Evolutionary conservation across 2,113 vertebrate species (phyloP), one percentile per base, ranked within the genome.

Genomic region (Dicerorhinus sumatrensis): DNA sequence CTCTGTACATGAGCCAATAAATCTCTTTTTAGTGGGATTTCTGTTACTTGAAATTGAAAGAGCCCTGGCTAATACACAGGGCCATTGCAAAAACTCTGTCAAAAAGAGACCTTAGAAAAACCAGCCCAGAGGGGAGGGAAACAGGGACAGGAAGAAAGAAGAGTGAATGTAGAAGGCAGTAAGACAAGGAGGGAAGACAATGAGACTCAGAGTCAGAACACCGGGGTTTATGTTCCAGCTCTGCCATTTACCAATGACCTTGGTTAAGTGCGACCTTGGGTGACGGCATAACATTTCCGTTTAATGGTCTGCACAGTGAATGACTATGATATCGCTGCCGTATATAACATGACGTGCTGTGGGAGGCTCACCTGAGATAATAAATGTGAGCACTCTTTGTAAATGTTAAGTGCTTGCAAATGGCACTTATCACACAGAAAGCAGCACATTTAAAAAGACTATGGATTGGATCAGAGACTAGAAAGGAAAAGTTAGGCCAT

Each of bases 321-420:
- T 9, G 42, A 33, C 91, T 20, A 3, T 17, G 36, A 29, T 36
- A 23, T 48, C 1, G 3, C 51, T 17, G 56, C n/a, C 27, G 20
- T 58, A 48, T 39, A 17, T 21, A 85, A 70, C 48, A 27, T 0
- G 9, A 29, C 9, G 7, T 2, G 0, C 9, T 21, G 3, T 17
- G 31, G 42, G 46, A 92, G 0, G 31, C 46, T 94, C 46, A n/a
- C 27, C 73, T 75, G 48, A 70, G 42, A 67, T 31, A 33, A 75
- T 13, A 92, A 77, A 67, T 29, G 51, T 42, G 65, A 76, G 12
- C 5, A 1, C 1, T 39, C 94, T 67, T 23, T 33, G 69, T 39
- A 84, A 95, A 89, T 67, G n/a, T 86, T 89, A 90, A 95, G 48
- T 79, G 39, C 80, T 83, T 92, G 58, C 42, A 90, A 84, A 90